Evolutionary conservation across 2,797 vertebrate genomes (phyloP).

Genomic region (Tamandua tetradactyla): DNA sequence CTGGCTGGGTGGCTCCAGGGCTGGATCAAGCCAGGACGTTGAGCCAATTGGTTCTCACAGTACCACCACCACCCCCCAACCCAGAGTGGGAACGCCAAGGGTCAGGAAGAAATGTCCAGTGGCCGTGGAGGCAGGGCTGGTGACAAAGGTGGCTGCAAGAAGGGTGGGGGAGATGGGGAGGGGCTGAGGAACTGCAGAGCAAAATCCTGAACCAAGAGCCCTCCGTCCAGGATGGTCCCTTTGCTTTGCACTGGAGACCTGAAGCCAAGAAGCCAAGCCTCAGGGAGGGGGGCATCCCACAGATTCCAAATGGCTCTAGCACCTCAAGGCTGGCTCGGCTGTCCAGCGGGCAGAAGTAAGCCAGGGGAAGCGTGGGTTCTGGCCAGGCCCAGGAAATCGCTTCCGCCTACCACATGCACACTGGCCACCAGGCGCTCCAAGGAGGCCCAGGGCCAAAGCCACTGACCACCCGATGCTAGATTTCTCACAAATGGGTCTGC

Average conservation of each 20-base stretch:
- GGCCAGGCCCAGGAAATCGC: conserved; percentile 19
- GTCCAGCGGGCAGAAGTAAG: conserved; percentile 15
- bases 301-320: background rate
- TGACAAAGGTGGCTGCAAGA: background rate
- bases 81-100: background rate
- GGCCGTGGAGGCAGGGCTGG: background rate
- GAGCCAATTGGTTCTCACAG: background rate
- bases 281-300: background rate
- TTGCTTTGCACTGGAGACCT: background rate
- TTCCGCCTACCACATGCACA: background rate
- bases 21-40: background rate
- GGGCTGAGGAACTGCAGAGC: background rate
- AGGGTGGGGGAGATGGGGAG: background rate
- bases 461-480: conserved; percentile 34
- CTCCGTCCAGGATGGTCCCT: background rate
- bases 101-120: background rate
- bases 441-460: background rate
- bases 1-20: background rate
- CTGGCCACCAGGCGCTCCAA: background rate
- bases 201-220: no score
- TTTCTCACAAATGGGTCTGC: conserved; percentile 77
- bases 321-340: background rate
- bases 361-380: background rate
- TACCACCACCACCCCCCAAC: background rate
- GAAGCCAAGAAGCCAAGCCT: background rate